Percentiles rank a stretch among this genome's conserved stretches.
Evolutionary conservation across 2,797 vertebrate species (phyloP).

Genomic region (Gouania willdenowi): DNA sequence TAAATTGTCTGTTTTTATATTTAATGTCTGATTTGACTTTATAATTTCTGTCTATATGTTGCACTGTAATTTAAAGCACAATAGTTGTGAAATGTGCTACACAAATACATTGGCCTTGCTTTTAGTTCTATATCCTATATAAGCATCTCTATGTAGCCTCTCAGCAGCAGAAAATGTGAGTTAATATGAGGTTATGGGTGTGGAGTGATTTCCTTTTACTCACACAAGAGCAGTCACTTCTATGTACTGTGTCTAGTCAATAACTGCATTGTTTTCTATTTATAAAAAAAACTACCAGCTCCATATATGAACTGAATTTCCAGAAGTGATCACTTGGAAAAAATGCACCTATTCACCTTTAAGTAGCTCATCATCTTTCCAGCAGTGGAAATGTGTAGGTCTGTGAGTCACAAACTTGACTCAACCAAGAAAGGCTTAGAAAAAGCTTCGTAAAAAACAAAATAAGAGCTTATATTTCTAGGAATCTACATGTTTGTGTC

Average conservation of each 20-base stretch:
- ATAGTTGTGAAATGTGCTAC: no score
- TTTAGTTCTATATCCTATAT: no score
- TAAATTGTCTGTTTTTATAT: no score
- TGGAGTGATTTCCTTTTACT: not conserved
- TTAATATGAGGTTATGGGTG: not conserved
- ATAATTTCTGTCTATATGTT: no score
- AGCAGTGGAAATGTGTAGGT: not conserved
- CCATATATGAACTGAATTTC: not conserved
- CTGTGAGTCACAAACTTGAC: no score
- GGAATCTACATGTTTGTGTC: not conserved
- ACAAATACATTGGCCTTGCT: no score
- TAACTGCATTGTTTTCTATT: not conserved
- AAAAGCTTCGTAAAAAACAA: slow-evolving; percentile 2
- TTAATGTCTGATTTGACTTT: no score
- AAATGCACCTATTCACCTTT: no score
- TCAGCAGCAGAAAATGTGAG: not conserved
- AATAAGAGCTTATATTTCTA: slow-evolving; percentile 8
- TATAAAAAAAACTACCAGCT: not conserved
- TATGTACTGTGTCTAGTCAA: not conserved
- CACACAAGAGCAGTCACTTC: not conserved
- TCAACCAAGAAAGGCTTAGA: no score
- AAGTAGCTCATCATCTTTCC: not conserved
- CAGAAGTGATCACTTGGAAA: not conserved
- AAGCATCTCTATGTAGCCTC: slow-evolving; percentile 11
- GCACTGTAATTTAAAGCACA: no score